These are phyloP conservation scores for Macrotis lagotis DNA, from an alignment of 2,113 vertebrate genomes.

Conservation along the genomic window DNA sequence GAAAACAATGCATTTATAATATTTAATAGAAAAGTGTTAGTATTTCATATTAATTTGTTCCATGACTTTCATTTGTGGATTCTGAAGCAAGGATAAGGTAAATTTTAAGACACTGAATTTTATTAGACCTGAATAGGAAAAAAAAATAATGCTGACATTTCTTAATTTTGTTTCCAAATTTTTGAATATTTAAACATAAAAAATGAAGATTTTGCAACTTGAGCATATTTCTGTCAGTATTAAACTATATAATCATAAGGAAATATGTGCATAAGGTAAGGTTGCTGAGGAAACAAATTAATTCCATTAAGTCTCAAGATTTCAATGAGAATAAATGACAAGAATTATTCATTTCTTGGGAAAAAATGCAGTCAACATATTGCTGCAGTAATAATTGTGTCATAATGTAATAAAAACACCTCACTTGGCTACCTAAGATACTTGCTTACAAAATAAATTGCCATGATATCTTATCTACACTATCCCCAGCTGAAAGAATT, in stretches of 20 bases:
- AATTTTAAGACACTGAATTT: slow-evolving; percentile 49
- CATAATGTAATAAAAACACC: too few relatives aligned
- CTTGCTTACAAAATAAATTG: not conserved
- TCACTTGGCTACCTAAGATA: slow-evolving; percentile 4
- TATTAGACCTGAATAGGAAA: slow-evolving; percentile 46
- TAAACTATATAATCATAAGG: slow-evolving; percentile 2
- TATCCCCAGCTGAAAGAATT: slow-evolving; percentile 48
- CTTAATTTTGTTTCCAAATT: slow-evolving; percentile 29
- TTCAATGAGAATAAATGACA: slow-evolving; percentile 58
- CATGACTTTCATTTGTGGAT: not conserved
- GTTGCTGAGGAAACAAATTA: not conserved
- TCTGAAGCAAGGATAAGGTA: slow-evolving; percentile 1
- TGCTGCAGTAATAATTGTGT: not conserved
- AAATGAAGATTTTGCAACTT: slow-evolving; percentile 9
- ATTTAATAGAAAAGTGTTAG: slow-evolving; percentile 57
- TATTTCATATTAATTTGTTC: slow-evolving; percentile 57
- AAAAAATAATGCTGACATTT: slow-evolving; percentile 42
- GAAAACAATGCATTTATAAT: slow-evolving; percentile 36
- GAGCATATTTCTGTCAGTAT: not conserved
- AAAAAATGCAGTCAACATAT: slow-evolving; percentile 17
- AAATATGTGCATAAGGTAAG: slow-evolving; percentile 34
- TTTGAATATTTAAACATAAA: slow-evolving; percentile 36
- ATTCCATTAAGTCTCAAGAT: slow-evolving; percentile 2
- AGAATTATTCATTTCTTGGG: slow-evolving; percentile 31
- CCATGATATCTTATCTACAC: slow-evolving; percentile 26